These are phyloP conservation scores for Nymphalis polychloros DNA, from an alignment of 2,888 invertebrate genomes.

Conservation along the genomic window DNA sequence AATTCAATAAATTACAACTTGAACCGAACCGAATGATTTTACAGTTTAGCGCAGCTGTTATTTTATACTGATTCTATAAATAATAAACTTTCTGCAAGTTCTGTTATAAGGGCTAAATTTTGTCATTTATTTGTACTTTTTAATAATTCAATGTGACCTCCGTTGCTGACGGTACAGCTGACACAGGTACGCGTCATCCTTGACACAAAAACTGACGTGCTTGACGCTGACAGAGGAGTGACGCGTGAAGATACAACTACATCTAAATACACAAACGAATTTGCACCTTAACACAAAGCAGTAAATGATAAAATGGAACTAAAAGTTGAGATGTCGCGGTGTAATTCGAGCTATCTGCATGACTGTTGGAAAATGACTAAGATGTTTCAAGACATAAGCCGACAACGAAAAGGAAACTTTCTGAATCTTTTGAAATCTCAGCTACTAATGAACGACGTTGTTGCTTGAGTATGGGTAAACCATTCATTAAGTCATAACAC, in stretches of 20 bases:
- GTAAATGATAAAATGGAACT: constrained; percentile 17
- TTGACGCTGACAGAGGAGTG: constrained; percentile 38
- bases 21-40: too few relatives aligned
- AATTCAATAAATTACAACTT: not conserved
- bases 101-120: not conserved
- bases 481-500: constrained; percentile 11
- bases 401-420: constrained; percentile 28
- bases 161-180: constrained; percentile 34
- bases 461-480: not conserved
- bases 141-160: constrained; percentile 35
- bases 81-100: not conserved
- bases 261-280: constrained; percentile 22
- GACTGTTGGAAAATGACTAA: constrained; percentile 32
- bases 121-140: constrained; percentile 11
- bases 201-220: constrained; percentile 41
- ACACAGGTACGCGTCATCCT: constrained; percentile 41
- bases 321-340: constrained; percentile 7
- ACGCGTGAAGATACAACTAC: constrained; percentile 24
- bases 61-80: not conserved
- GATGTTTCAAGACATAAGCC: constrained; percentile 30
- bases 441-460: constrained; percentile 22
- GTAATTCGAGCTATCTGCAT: constrained; percentile 26
- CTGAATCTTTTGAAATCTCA: constrained; percentile 29
- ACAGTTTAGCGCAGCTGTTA: too few relatives aligned
- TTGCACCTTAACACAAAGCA: constrained; percentile 20